Base-by-base conservation (phyloP, 2,888 invertebrate genomes). In the Pseudolycoriella hygida region DNA sequence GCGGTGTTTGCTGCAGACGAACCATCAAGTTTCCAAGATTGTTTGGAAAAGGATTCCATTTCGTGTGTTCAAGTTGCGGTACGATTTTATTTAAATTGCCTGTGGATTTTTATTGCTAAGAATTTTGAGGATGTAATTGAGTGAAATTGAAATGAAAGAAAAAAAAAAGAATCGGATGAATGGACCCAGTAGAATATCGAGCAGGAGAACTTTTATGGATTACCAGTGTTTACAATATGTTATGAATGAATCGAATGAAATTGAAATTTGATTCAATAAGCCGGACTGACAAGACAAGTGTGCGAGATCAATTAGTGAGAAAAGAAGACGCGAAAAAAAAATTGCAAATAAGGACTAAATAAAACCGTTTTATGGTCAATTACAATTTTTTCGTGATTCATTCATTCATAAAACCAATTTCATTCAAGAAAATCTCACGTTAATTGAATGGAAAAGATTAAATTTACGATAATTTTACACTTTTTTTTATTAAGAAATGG, bases 31-130 rank as follows among this genome's bases (percentile, higher is more conserved):
- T 61, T 73, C 53, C 66, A 71, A 54, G 69, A 72, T 53, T 76
- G 76, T 56, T 62, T 75, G 50, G 64, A 69, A 52, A 67, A 69
- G 56, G 76, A 76, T 63, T 75, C 76, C 47, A 75, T 76, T 51
- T 71, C 74, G 52, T 77, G 76, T 63, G 62, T 76, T 49, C 76
- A 77, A 62, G 64, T 70, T 55, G 68, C 68, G 66, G 69, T 67
- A 62, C 60, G 66, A 56, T 39, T 19, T 20, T 18, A 38, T 25
- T 42, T 40, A 42, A 46, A 38, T 30, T 30, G n/a, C n/a, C n/a
- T 42, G 18, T 25, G 42, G 14, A 34, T 34, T 34, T 14, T 14
- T 10, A 34, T 34, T 3, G 12, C 5, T 20, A 46, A 31, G 40
- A 30, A 45, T 45, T 30, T n/a, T n/a, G n/a, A 25, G 25, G 25